A percentile compares a stretch with the other conserved stretches of the same genome.
phyloP scores from a whole-genome alignment of 2,797 vertebrate species.

The Sphenopsis melanotis region DNA sequence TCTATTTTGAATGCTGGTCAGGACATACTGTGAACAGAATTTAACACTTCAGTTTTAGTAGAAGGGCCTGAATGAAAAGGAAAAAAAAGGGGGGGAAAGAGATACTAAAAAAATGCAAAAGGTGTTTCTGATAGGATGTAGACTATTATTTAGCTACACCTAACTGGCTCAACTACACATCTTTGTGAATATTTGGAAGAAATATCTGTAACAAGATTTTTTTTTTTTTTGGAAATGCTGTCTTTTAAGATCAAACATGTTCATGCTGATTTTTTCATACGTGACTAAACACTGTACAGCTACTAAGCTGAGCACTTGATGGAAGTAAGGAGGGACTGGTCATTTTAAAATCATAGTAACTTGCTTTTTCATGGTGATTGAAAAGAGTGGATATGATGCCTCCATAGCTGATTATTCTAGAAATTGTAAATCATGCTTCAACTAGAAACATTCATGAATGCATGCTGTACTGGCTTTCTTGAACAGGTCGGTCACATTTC shows the following conservation, averaged over 20 bases:
- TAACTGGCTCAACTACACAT: background rate
- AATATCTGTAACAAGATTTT: background rate
- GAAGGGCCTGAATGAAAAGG: background rate
- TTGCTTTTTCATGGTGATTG: background rate
- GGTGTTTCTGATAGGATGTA: background rate
- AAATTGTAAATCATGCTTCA: background rate
- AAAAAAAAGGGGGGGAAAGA: fast-evolving
- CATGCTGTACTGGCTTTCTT: background rate
- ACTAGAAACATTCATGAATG: background rate
- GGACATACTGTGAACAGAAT: background rate
- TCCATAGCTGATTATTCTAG: background rate
- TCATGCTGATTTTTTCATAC: background rate
- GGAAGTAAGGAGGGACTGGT: background rate
- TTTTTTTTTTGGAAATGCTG: background rate
- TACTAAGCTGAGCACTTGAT: background rate
- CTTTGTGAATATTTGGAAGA: background rate
- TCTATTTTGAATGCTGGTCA: background rate
- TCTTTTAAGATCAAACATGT: background rate
- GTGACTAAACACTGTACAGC: background rate
- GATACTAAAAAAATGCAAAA: background rate
- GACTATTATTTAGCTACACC: background rate
- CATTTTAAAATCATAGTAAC: background rate
- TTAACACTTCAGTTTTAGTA: background rate
- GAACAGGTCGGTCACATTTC: background rate
- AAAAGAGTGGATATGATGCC: background rate